phyloP scores from a whole-genome alignment of 2,113 vertebrate species.

The Oreochromis niloticus region DNA sequence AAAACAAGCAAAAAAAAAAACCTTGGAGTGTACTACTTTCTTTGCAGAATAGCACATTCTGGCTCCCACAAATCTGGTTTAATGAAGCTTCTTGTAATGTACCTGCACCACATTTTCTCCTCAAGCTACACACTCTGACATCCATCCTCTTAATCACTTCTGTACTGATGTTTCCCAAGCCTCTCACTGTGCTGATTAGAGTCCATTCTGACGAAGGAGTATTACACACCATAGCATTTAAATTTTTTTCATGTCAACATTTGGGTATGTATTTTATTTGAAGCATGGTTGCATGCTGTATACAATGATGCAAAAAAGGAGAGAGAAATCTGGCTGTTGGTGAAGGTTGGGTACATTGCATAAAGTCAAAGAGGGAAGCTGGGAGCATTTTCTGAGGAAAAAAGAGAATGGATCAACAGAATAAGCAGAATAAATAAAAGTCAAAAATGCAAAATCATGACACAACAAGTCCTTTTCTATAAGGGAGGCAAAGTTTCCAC shows the following conservation, averaged over 20 bases:
- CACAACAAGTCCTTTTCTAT: not conserved
- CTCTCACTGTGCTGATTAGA: not conserved
- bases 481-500: not conserved
- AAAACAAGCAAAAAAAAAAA: not conserved
- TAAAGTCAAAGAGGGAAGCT: not conserved
- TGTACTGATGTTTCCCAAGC: not conserved
- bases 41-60: not conserved
- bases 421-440: not conserved
- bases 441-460: not conserved
- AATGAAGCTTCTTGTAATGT: not conserved
- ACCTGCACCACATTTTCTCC: not conserved
- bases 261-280: not conserved
- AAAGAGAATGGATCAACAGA: not conserved
- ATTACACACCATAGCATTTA: not conserved
- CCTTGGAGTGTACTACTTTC: not conserved
- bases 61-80: not conserved
- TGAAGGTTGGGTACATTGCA: not conserved
- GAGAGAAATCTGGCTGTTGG: not conserved
- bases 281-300: fast-evolving
- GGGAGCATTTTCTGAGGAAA: not conserved
- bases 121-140: not conserved
- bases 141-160: not conserved
- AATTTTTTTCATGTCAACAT: not conserved
- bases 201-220: not conserved
- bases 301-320: not conserved